These are phyloP conservation scores for Pissodes strobi DNA, from an alignment of 1,140 invertebrate species.

Conservation along the genomic window DNA sequence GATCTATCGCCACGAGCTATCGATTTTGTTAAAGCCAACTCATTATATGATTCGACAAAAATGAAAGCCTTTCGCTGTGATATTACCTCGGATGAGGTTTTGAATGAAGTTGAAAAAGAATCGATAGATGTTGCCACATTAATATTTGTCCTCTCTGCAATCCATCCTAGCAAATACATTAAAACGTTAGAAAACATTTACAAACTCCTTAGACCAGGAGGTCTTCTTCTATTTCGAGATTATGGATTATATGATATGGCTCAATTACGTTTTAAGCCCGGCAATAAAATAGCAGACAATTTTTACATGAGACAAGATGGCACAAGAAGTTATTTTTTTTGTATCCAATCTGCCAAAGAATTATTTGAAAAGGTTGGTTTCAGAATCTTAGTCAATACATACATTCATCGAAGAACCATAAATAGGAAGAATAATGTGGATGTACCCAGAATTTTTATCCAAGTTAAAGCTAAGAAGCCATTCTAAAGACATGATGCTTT, in stretches of 20 bases:
- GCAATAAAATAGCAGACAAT: slow-evolving; percentile 91
- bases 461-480: slow-evolving; percentile 80
- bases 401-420: slow-evolving; percentile 84
- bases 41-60: slow-evolving; percentile 64
- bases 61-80: slow-evolving; percentile 81
- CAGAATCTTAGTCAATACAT: slow-evolving; percentile 67
- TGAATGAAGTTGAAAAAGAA: slow-evolving; percentile 59
- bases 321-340: slow-evolving; percentile 87
- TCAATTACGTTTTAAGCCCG: slow-evolving; percentile 90
- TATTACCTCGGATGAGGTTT: slow-evolving; percentile 67
- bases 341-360: slow-evolving; percentile 66
- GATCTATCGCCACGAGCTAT: slow-evolving; percentile 93
- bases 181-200: slow-evolving; percentile 72
- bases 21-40: slow-evolving; percentile 78
- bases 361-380: slow-evolving; percentile 74
- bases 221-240: slow-evolving; percentile 89
- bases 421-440: slow-evolving; percentile 91
- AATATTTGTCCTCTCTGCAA: slow-evolving; percentile 95
- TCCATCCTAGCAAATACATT: slow-evolving; percentile 83
- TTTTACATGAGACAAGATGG: slow-evolving; percentile 98
- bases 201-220: slow-evolving; percentile 75
- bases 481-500: background rate
- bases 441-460: slow-evolving; percentile 89
- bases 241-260: slow-evolving; percentile 99
- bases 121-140: slow-evolving; percentile 85